Evolutionary conservation across 2,888 invertebrate species (phyloP).

Genomic region (Bimastos eiseni): DNA sequence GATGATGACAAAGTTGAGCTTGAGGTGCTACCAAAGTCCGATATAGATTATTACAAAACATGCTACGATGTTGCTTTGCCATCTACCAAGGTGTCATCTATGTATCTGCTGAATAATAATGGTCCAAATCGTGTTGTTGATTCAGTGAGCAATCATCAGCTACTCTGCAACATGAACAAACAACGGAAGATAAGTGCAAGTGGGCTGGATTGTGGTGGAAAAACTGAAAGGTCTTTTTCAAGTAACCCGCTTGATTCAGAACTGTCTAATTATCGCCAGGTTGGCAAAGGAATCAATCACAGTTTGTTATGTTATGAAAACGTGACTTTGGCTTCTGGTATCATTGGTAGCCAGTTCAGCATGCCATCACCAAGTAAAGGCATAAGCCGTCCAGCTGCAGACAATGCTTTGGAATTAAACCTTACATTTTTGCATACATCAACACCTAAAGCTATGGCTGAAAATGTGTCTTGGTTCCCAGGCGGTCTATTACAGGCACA

Average conservation of each 20-base stretch:
- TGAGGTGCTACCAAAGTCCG: not conserved
- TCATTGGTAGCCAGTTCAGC: not conserved
- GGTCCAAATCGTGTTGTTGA: not conserved
- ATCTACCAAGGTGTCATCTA: not conserved
- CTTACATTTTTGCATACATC: not conserved
- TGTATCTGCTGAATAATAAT: not conserved
- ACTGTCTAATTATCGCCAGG: not conserved
- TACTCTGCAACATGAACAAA: not conserved
- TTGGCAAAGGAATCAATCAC: not conserved
- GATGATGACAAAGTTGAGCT: not conserved
- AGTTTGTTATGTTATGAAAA: constrained; percentile 1
- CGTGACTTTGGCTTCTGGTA: not conserved
- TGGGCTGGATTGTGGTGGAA: not conserved
- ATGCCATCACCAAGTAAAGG: not conserved
- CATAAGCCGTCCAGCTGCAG: not conserved
- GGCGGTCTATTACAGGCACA: not conserved
- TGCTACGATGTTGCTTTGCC: not conserved
- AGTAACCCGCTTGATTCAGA: not conserved
- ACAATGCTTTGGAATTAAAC: not conserved
- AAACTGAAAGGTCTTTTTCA: not conserved
- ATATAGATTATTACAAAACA: not conserved
- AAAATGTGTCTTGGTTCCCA: not conserved
- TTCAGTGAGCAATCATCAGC: not conserved
- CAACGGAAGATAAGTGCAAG: not conserved
- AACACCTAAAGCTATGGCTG: not conserved